These are phyloP conservation scores for Eupeodes latifasciatus DNA, from an alignment of 2,888 invertebrate species.

Conservation along the genomic window DNA sequence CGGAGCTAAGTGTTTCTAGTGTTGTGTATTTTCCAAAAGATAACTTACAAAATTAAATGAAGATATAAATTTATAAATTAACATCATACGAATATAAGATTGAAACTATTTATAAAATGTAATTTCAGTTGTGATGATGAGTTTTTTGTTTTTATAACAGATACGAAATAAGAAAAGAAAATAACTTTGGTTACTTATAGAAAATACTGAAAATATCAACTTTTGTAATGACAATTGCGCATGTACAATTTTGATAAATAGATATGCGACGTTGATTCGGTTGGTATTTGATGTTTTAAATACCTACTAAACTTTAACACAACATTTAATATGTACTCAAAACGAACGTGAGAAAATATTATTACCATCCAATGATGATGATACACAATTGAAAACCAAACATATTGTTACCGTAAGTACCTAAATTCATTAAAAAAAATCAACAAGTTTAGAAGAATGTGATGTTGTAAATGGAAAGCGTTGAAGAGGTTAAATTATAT, in stretches of 20 bases:
- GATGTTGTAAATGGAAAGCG: constrained; percentile 29
- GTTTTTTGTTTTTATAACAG: constrained; percentile 11
- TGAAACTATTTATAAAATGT: constrained; percentile 30
- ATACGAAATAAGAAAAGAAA: neutral
- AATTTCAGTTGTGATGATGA: neutral
- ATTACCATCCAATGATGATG: constrained; percentile 13
- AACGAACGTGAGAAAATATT: constrained; percentile 20
- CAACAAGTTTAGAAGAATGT: constrained; percentile 62
- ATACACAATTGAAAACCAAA: constrained; percentile 29
- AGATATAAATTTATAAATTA: neutral
- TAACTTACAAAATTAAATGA: constrained; percentile 9
- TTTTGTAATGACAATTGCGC: constrained; percentile 54
- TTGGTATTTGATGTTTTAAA: constrained; percentile 57
- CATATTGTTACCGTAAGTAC: constrained; percentile 35
- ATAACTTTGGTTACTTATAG: constrained; percentile 26
- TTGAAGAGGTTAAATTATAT: constrained; percentile 6
- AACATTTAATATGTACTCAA: constrained; percentile 32
- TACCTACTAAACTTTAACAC: constrained; percentile 50
- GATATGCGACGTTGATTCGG: constrained; percentile 58
- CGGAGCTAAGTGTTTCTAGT: neutral
- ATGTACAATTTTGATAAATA: constrained; percentile 55
- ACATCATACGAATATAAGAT: neutral
- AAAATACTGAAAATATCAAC: constrained; percentile 61
- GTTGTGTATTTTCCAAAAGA: neutral
- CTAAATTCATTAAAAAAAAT: constrained; percentile 16